Base-by-base conservation (phyloP, 53 echinoderm and acorn worm genomes). In the Patiria pectinifera region DNA sequence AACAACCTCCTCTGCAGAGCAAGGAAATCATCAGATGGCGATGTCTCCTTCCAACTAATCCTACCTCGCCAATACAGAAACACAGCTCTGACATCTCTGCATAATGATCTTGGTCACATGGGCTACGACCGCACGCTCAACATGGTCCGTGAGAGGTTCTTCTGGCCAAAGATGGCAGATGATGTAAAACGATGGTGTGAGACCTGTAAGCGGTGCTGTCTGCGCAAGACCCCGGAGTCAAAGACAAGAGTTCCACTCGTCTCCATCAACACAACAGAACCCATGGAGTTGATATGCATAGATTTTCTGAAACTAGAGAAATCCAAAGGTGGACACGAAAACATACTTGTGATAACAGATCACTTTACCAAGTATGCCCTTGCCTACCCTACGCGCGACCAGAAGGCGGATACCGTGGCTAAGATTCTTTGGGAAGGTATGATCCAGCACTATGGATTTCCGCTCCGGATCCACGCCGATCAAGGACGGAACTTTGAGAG, bases 401-500 rank as follows among this genome's bases (percentile, higher is more conserved):
- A 95, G 46, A 92, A 92, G 4, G 82, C 95, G 2, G 19, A 48
- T 14, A 95, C 86, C 7, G 94, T 89, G 0, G 95, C 95, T 0
- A 94, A 82, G 71, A 80, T 74, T 1, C 49, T 94, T 3, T 94
- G 92, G 85, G 90, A 95, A 14, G 80, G 92, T 25, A 89, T 95
- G 45, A 74, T 95, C 16, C 85, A 85, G 9, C 95, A 89, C 14
- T 92, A 94, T 63, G 94, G 94, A 2, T 92, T 94, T 45, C 95
- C 94, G 8, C 91, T 71, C 12, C 23, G 92, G 4, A 45, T 95
- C 2, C 95, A 95, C 43, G 89, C 94, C 2, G 94, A 95, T 84
- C 95, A 95, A 69, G 95, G 95, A 3, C 12, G 83, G 3, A 92
- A 95, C 16, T 94, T 95, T 23, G 90, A 94, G 43, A 71, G 86